Base-by-base conservation (phyloP, 1,140 invertebrate species). In the Drosophila nannoptera region DNA sequence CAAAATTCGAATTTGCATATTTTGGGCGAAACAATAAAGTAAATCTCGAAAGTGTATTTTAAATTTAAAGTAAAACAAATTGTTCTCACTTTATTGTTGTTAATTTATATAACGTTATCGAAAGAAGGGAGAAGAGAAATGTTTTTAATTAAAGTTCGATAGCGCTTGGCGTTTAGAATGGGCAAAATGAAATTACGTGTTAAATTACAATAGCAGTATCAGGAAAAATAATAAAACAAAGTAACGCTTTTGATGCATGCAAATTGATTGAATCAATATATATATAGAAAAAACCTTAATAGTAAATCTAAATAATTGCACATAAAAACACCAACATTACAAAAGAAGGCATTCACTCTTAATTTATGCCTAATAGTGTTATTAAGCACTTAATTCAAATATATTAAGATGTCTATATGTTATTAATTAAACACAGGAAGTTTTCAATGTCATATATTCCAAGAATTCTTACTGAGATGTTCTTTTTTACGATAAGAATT, bases 121-220 rank as follows among this genome's bases (percentile, higher is more conserved):
- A n/a, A 63, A 14, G 22, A 14, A 53, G 6, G 31, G 8, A 42
- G 2, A n/a, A 14, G 36, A 58, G 64, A 73, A 74, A 33, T 59
- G 42, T 68, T 55, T 52, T 68, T 58, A 63, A 74, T 70, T 66
- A 49, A 64, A 60, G 60, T 40, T 5, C 69, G 43, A 54, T 48
- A 65, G 45, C 56, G 64, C 35, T 54, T 50, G 40, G 29, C 56
- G 56, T 63, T 55, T 55, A 50, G 52, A 36, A 53, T 40, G 32
- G 42, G 35, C 42, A n/a, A 38, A 76, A 68, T 76, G 68, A 73
- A 82, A 83, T 84, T 84, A 84, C 69, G 69, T 76, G 63, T 84
- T 76, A 70, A 84, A 74, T 84, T 84, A 49, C 54, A 74, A 81
- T 31, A 78, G 35, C 38, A 66, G 48, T 36, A 64, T 48, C 48